Evolutionary conservation across 2,797 vertebrate species (phyloP).

Genomic region (Macrochelys suwanniensis): DNA sequence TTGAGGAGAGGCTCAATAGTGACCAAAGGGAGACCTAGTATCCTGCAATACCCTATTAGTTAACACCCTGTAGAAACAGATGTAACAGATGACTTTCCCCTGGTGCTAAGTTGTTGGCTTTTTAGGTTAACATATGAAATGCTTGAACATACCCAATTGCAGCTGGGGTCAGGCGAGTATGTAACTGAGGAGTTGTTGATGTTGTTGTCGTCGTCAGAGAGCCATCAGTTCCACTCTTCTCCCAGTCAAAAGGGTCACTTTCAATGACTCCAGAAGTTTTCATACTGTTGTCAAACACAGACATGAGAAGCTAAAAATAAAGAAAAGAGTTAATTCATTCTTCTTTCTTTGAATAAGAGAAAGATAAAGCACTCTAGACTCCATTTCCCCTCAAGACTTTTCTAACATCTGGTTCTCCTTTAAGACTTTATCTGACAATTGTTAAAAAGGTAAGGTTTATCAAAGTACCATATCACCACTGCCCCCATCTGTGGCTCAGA

Average conservation of each 20-base stretch:
- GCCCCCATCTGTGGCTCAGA: background rate
- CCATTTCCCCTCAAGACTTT: background rate
- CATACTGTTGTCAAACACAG: constrained; percentile 98
- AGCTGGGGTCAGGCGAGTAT: constrained; percentile 95
- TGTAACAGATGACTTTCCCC: background rate
- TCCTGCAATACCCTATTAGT: background rate
- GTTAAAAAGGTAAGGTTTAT: background rate
- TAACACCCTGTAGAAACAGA: constrained; percentile 1
- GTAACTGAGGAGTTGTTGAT: constrained; percentile 93
- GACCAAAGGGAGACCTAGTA: background rate
- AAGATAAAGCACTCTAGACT: background rate
- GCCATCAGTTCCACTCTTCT: constrained; percentile 92
- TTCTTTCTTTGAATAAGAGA: background rate
- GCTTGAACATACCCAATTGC: constrained; percentile 90
- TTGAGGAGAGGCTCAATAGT: background rate
- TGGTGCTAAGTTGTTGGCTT: background rate
- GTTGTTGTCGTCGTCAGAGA: constrained; percentile 90
- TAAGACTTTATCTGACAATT: background rate
- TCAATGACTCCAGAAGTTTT: constrained; percentile 95
- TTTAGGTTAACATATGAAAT: background rate
- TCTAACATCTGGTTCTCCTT: background rate
- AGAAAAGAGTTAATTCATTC: constrained; percentile 3
- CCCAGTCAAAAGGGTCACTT: constrained; percentile 98
- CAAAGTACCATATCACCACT: background rate
- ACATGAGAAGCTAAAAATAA: constrained; percentile 92